phyloP scores from a whole-genome alignment of 2,113 vertebrate species.

The Labrus mixtus region DNA sequence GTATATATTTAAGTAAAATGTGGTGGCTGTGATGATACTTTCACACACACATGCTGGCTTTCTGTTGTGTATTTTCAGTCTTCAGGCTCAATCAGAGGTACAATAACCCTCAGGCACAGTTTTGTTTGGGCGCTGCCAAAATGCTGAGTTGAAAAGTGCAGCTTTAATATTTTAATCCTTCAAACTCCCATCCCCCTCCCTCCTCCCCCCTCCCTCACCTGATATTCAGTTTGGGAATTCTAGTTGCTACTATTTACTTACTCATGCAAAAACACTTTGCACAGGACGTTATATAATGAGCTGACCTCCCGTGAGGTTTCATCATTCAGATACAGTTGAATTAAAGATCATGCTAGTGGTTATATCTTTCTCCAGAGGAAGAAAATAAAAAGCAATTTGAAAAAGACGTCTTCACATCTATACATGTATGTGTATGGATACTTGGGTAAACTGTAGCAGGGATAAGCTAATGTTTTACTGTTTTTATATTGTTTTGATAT shows the following conservation, averaged over 20 bases:
- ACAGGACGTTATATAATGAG: not conserved
- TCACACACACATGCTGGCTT: not conserved
- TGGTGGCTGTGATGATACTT: not conserved
- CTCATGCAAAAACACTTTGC: not conserved
- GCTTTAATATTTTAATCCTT: conserved; percentile 15
- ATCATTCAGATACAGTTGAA: not conserved
- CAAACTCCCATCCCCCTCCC: not conserved
- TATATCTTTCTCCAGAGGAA: no score
- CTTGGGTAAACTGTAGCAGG: no score
- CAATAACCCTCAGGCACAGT: not conserved
- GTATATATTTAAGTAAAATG: not conserved
- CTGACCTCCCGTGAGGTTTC: not conserved
- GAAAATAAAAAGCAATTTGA: no score
- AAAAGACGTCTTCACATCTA: no score
- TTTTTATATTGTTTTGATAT: no score
- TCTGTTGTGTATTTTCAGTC: not conserved
- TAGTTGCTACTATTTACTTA: not conserved
- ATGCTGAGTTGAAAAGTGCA: not conserved
- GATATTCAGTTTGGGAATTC: not conserved
- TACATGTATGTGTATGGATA: no score
- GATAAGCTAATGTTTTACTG: no score
- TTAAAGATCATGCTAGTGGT: not conserved
- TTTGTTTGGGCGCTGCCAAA: not conserved
- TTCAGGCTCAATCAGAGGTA: not conserved
- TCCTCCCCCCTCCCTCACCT: no score